A percentile compares a stretch with the other conserved stretches of the same genome.
Conservation (phyloP, 2,888 invertebrate genomes). For the Thymelicus acteon region DNA sequence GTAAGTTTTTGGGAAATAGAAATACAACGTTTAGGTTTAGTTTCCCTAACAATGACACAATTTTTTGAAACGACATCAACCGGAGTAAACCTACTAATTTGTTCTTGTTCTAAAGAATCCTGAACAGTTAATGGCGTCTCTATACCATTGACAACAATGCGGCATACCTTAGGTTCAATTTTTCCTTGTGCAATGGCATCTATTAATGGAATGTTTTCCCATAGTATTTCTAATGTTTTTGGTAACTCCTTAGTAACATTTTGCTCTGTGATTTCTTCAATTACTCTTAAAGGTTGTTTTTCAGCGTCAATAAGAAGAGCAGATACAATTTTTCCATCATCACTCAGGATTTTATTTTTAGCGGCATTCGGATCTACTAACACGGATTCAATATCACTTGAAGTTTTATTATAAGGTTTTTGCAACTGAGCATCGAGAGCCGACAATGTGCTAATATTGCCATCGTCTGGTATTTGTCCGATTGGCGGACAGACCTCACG, state of each 20-base stretch:
- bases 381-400: not conserved
- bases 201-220: constrained; percentile 82
- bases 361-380: not conserved
- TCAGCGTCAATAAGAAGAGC: constrained; percentile 76
- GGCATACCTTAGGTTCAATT: constrained; percentile 88
- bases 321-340: constrained; percentile 66
- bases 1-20: constrained; percentile 86
- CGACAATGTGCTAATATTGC: constrained; percentile 10
- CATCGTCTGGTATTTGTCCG: not conserved
- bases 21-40: constrained; percentile 79
- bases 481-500: not conserved
- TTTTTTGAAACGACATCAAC: constrained; percentile 88
- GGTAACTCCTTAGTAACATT: constrained; percentile 68
- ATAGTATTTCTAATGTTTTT: constrained; percentile 60
- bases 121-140: constrained; percentile 87
- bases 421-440: constrained; percentile 41
- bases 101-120: constrained; percentile 89
- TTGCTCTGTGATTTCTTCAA: constrained; percentile 80
- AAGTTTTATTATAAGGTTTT: constrained; percentile 25
- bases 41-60: constrained; percentile 85
- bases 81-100: constrained; percentile 87
- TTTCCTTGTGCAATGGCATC: constrained; percentile 87
- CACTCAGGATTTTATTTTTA: constrained; percentile 7
- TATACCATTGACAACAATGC: constrained; percentile 85
- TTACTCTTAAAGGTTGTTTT: constrained; percentile 72